phyloP scores from a whole-genome alignment of 37 sponge, comb jelly and placozoan genomes.

The Mnemiopsis leidyi region DNA sequence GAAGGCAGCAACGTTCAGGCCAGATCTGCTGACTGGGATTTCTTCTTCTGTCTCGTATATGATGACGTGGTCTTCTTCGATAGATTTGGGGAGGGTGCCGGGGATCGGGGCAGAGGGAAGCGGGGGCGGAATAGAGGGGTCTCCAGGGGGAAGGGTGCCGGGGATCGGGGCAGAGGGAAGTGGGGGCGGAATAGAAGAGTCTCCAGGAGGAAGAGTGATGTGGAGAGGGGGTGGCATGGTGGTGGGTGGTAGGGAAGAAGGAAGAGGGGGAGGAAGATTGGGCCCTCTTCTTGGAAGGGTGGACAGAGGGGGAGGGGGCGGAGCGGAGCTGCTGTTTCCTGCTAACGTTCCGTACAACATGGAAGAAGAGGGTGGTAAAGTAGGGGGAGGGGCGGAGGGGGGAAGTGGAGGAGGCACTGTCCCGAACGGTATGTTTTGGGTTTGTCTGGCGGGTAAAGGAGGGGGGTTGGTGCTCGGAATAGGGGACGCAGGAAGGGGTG shows the following conservation, averaged over 20 bases:
- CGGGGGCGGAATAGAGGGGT: not conserved
- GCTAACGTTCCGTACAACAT: not conserved
- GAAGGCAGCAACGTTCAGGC: not conserved
- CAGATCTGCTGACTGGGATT: not conserved
- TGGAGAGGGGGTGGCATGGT: not conserved
- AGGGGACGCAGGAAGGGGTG: not conserved
- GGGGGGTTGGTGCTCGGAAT: not conserved
- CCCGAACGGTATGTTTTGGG: not conserved
- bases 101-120: slow-evolving; percentile 46
- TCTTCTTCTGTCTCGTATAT: slow-evolving; percentile 22
- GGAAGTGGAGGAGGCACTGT: slow-evolving; percentile 38
- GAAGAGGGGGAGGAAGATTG: not conserved
- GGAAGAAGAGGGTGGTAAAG: not conserved
- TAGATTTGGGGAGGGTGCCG: slow-evolving; percentile 11
- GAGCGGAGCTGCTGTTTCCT: too few relatives aligned
- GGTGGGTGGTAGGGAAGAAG: not conserved
- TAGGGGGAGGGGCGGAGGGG: not conserved
- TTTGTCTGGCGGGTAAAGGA: not conserved
- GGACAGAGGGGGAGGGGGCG: not conserved
- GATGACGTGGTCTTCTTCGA: slow-evolving; percentile 35
- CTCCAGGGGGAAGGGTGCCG: not conserved
- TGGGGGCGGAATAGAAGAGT: not conserved
- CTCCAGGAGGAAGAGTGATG: not conserved
- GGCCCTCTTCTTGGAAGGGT: not conserved
- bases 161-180: slow-evolving; percentile 46